Evolutionary conservation across 2,888 invertebrate species (phyloP), one percentile per base, ranked within the genome.

Genomic region (Luffia ferchaultella): DNA sequence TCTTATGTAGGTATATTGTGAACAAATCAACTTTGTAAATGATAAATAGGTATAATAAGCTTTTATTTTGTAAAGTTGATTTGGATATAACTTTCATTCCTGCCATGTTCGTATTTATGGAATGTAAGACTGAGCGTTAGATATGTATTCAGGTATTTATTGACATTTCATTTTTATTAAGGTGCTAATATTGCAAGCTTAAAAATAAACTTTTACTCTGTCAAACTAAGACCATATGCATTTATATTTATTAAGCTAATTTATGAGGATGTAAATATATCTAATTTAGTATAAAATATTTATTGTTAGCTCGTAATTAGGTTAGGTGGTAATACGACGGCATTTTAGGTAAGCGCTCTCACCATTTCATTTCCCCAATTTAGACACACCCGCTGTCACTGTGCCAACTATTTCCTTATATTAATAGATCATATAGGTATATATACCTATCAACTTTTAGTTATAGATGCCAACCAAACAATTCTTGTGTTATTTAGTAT

Each of bases 281-380:
- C 41, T 51, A 48, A 43, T 53, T 40, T 64, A 64, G 60, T 57
- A 52, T 64, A 60, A 60, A 56, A 64, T 63, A 68, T 68, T 70
- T 66, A 66, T 68, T 63, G 62, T 68, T 67, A 64, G 57, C 57
- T 51, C 56, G 57, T 59, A 64, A 62, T 30, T 7, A 12, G 3
- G 30, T 30, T 7, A 30, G 63, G 63, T 57, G 12, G 57, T 63
- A 56, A 60, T 58, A 55, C 62, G 62, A 63, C 58, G 58, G 62
- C 68, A 69, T 75, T 70, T 70, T 70, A 58, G 30, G 30, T 30
- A 30, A 61, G 57, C 57, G 63, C 58, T 69, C 70, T 76, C 76
- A 75, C 75, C 76, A 74, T 63, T n/a, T n/a, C n/a, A n/a, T n/a
- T n/a, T n/a, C n/a, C n/a, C n/a, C n/a, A n/a, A n/a, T n/a, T n/a